Percentiles rank a stretch among this genome's conserved stretches.
These are phyloP conservation scores for Thecophora atra DNA, from an alignment of 2,888 invertebrate species.

Conservation along the genomic window DNA sequence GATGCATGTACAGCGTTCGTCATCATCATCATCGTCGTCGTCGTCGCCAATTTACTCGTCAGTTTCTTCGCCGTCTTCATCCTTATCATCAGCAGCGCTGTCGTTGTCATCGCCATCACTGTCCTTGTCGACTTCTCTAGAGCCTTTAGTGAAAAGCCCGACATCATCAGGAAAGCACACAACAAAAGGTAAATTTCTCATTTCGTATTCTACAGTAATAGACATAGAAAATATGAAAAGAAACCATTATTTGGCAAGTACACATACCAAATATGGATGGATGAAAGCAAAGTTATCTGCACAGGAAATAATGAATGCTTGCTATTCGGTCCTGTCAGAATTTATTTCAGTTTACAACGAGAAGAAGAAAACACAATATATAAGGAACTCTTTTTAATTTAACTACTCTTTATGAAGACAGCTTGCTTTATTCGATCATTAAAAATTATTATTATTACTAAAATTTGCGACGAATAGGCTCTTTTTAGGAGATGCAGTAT, in stretches of 20 bases:
- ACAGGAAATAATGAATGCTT: no score
- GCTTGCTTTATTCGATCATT: no score
- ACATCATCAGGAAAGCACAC: slow-evolving; percentile 15
- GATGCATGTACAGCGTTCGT: slow-evolving; percentile 47
- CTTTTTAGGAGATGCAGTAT: no score
- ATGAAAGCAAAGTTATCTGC: no score
- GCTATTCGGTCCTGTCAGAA: no score
- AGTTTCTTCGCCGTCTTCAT: slow-evolving; percentile 26
- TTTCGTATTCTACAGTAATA: slow-evolving; percentile 1
- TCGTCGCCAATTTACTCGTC: no score
- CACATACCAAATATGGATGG: neutral
- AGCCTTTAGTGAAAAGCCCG: slow-evolving; percentile 1
- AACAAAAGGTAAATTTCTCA: slow-evolving; percentile 29
- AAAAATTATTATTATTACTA: no score
- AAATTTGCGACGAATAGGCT: no score
- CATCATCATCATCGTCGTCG: slow-evolving; percentile 23
- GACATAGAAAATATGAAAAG: neutral
- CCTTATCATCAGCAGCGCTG: slow-evolving; percentile 18
- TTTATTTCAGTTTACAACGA: neutral
- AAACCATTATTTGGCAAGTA: neutral
- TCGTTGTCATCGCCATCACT: neutral
- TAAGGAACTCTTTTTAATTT: no score
- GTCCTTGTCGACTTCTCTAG: slow-evolving; percentile 21
- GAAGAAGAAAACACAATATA: neutral
- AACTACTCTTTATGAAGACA: no score